phyloP scores from a whole-genome alignment of 2,797 vertebrate species.

The Salarias fasciatus region DNA sequence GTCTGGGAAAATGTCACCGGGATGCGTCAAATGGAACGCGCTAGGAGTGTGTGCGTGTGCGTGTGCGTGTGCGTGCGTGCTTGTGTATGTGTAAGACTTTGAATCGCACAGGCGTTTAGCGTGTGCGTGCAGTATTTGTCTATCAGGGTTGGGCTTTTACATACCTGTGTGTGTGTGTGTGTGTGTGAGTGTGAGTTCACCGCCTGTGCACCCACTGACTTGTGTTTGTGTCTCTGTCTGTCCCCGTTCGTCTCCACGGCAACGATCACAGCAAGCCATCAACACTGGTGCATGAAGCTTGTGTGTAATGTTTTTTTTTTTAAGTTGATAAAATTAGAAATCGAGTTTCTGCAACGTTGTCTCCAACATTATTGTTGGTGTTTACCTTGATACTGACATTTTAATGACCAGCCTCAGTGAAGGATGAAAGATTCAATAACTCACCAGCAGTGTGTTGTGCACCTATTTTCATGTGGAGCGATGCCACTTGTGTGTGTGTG shows the following conservation, averaged over 20 bases:
- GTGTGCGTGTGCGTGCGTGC: constrained; percentile 21
- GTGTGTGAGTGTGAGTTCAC: not conserved
- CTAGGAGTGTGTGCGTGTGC: constrained; percentile 25
- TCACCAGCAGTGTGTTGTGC: too few species aligned
- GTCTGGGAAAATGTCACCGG: constrained; percentile 64
- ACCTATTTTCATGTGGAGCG: too few species aligned
- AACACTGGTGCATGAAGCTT: not conserved
- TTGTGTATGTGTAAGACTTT: constrained; percentile 6
- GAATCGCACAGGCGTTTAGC: constrained; percentile 46
- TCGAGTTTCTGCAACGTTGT: too few species aligned
- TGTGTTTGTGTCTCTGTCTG: constrained; percentile 26
- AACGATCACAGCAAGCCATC: not conserved
- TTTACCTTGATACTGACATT: too few species aligned
- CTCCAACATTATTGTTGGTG: too few species aligned
- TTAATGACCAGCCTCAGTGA: too few species aligned
- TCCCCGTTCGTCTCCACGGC: constrained; percentile 34
- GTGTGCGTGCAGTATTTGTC: constrained; percentile 64
- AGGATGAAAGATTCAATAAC: too few species aligned
- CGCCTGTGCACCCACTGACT: constrained; percentile 5
- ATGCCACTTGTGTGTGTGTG: constrained; percentile 3
- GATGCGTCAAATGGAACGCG: too few species aligned
- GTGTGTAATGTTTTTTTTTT: too few species aligned
- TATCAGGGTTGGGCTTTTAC: constrained; percentile 30
- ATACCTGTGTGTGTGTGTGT: not conserved
- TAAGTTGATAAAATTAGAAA: too few species aligned